Conservation (phyloP, 37 sponge, comb jelly and placozoan species). For the Sycon ciliatum region DNA sequence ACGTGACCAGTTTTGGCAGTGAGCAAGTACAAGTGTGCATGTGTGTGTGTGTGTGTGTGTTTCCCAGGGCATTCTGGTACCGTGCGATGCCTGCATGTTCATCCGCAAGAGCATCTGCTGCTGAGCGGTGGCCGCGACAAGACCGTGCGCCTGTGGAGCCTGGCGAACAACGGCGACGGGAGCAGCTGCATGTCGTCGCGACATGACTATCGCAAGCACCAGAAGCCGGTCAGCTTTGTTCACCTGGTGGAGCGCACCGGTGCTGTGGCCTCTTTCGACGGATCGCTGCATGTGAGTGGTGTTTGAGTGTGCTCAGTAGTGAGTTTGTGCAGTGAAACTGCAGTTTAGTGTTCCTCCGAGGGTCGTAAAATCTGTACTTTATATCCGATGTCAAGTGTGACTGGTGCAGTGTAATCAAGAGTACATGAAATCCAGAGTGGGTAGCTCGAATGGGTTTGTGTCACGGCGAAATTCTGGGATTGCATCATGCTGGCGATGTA, state of each 20-base stretch:
- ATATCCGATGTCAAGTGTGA: no score
- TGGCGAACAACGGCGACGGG: slow-evolving; percentile 56
- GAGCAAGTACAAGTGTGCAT: no score
- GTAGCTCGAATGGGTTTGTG: no score
- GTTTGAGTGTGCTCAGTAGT: no score
- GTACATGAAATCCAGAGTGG: no score
- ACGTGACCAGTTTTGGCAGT: no score
- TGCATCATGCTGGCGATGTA: no score
- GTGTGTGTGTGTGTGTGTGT: no score
- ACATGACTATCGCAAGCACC: slow-evolving; percentile 51
- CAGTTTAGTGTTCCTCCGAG: background rate
- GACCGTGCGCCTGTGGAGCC: slow-evolving; percentile 72
- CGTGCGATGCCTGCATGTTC: slow-evolving; percentile 32
- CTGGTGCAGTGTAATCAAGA: no score
- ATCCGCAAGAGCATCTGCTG: slow-evolving; percentile 62
- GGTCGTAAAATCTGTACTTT: background rate
- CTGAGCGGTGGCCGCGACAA: slow-evolving; percentile 75
- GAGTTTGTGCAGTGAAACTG: no score
- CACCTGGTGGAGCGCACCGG: slow-evolving; percentile 24
- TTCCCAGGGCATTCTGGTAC: slow-evolving; percentile 55
- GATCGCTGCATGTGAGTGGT: slow-evolving; percentile 56
- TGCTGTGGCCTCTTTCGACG: slow-evolving; percentile 61
- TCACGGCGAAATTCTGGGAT: no score
- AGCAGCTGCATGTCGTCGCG: background rate
- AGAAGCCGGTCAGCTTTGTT: slow-evolving; percentile 46